Percentiles rank a stretch among this genome's conserved stretches.
These are phyloP conservation scores for Thecophora atra DNA, from an alignment of 2,888 invertebrate genomes.

Conservation along the genomic window DNA sequence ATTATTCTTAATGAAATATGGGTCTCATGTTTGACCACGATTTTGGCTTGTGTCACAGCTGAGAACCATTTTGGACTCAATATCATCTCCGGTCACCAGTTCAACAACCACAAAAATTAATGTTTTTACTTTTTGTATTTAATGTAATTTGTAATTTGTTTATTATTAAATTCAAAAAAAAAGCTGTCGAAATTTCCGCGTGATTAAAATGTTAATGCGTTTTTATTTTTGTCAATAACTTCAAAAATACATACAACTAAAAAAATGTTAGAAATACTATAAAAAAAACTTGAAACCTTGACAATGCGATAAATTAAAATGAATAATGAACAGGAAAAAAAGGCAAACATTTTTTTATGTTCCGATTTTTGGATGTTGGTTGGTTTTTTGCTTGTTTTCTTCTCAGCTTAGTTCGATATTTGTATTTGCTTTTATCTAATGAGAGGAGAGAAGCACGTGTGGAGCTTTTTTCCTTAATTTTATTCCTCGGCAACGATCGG, in stretches of 20 bases:
- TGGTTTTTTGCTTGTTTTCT: background rate
- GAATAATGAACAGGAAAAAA: conserved; percentile 15
- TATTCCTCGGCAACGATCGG: background rate
- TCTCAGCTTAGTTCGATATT: background rate
- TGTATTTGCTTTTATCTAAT: conserved; percentile 12
- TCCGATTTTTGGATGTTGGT: background rate
- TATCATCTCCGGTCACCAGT: no score
- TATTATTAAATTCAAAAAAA: background rate
- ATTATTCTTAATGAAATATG: no score
- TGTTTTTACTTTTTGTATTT: no score
- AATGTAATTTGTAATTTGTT: no score
- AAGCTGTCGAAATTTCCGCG: background rate
- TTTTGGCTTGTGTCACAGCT: no score
- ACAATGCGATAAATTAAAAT: conserved; percentile 35
- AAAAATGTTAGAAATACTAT: conserved; percentile 18
- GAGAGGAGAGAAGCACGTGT: conserved; percentile 29
- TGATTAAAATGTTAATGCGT: background rate
- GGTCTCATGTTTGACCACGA: no score
- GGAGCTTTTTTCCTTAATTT: background rate
- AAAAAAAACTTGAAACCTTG: conserved; percentile 31
- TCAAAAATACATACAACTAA: background rate
- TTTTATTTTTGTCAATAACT: background rate
- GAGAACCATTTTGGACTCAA: no score
- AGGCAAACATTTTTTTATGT: background rate
- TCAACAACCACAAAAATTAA: no score